A percentile compares a stretch with the other conserved stretches of the same genome.
phyloP scores from a whole-genome alignment of 2,888 invertebrate species.

The Melikaiella ostensackeni region DNA sequence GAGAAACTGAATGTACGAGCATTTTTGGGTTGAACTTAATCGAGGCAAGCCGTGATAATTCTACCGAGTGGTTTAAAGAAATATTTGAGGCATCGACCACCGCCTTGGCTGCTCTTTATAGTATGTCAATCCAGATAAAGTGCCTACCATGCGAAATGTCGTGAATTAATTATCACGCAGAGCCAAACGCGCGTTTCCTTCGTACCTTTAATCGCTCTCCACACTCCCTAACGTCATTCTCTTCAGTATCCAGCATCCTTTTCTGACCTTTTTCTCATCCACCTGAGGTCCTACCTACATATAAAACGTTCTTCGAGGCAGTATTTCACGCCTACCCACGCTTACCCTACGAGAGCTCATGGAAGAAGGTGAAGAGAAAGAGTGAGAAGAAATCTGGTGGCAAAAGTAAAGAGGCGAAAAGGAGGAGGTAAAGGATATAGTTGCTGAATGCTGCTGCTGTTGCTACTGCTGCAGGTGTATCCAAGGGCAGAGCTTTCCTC shows the following conservation, averaged over 20 bases:
- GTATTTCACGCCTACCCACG: slow-evolving; percentile 71
- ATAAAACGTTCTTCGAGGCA: slow-evolving; percentile 64
- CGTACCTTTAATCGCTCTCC: slow-evolving; percentile 64
- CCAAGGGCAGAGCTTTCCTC: slow-evolving; percentile 41
- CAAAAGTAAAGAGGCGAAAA: slow-evolving; percentile 46
- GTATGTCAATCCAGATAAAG: neutral
- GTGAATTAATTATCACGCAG: slow-evolving; percentile 66
- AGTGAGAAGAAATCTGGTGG: slow-evolving; percentile 44
- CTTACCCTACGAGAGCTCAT: slow-evolving; percentile 55
- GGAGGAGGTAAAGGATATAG: slow-evolving; percentile 3
- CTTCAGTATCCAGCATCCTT: slow-evolving; percentile 41
- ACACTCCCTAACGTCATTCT: slow-evolving; percentile 57
- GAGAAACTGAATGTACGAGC: too few species aligned
- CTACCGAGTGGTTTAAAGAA: neutral
- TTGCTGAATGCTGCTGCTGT: slow-evolving; percentile 42
- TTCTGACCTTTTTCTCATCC: neutral
- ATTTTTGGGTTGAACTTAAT: too few species aligned
- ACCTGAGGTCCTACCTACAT: slow-evolving; percentile 53
- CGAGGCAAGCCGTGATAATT: neutral
- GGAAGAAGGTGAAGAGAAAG: slow-evolving; percentile 7
- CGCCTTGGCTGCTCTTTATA: neutral
- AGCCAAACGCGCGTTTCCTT: slow-evolving; percentile 56
- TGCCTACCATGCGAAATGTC: slow-evolving; percentile 62
- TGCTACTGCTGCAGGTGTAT: slow-evolving; percentile 60
- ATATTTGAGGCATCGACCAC: too few species aligned